These are phyloP conservation scores for Mobula hypostoma DNA, from an alignment of 2,113 vertebrate species.

Conservation along the genomic window DNA sequence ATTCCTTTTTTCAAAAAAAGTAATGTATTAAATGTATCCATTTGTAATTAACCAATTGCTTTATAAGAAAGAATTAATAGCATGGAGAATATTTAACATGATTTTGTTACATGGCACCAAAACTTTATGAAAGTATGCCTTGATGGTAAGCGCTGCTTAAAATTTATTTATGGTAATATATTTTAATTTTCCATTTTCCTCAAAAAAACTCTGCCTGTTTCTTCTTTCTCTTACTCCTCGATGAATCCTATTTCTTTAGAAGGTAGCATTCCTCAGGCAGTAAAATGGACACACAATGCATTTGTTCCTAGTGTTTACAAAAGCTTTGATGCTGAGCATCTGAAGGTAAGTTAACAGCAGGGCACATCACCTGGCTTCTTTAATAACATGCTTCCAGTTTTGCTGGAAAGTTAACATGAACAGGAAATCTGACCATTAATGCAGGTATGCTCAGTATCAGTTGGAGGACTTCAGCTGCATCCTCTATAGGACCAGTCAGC, in stretches of 20 bases:
- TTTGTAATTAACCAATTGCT: background rate
- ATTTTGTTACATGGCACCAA: background rate
- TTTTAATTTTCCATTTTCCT: background rate
- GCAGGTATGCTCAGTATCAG: background rate
- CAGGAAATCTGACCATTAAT: background rate
- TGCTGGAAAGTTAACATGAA: background rate
- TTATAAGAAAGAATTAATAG: background rate
- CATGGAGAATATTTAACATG: background rate
- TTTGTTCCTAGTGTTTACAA: background rate
- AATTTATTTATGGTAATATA: background rate
- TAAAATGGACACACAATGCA: background rate
- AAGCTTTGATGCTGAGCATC: background rate
- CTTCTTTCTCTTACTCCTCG: background rate
- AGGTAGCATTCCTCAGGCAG: background rate
- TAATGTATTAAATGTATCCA: background rate
- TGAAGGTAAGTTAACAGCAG: background rate
- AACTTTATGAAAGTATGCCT: background rate
- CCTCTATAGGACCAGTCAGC: background rate
- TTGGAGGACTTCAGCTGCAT: background rate
- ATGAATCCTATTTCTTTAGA: background rate
- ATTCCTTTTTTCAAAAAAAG: background rate
- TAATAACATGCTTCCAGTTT: background rate
- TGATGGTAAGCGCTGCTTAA: background rate
- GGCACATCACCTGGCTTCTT: background rate
- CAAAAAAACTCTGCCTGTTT: background rate